Evolutionary conservation across 2,113 vertebrate species (phyloP), one percentile per base, ranked within the genome.

Genomic region (Nerophis ophidion): DNA sequence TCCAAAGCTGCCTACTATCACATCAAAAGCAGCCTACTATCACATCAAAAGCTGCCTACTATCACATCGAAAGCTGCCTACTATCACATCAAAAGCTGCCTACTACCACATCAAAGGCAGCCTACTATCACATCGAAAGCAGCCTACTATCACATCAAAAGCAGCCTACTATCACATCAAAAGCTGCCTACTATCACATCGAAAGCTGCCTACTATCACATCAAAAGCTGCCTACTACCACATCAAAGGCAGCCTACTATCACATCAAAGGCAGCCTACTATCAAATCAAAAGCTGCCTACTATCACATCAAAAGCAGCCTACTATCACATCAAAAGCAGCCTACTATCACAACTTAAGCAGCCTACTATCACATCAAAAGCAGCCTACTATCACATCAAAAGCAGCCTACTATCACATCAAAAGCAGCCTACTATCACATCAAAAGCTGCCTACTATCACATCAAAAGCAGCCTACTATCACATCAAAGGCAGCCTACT

Each of bases 361-460:
- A 8, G 51, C n/a, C n/a, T n/a, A n/a, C n/a, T n/a, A n/a, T n/a
- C n/a, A 55, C 52, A 55, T 38, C 52, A 55, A 40, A 55, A 8
- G 35, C 52, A 36, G 36, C 9, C 52, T 36, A 36, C n/a, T 33
- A 5, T 53, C 5, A n/a, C n/a, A n/a, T n/a, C n/a, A n/a, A n/a
- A n/a, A 53, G 51, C 51, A 8, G 51, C n/a, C n/a, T n/a, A n/a
- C n/a, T n/a, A n/a, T n/a, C n/a, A 55, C 52, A 55, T 38, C 52
- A 55, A 40, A 55, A 8, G 35, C 52, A 36, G 36, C 9, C 52
- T 36, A 36, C n/a, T 33, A 5, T 53, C 5, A n/a, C n/a, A n/a
- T n/a, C n/a, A n/a, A n/a, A n/a, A 53, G 51, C 51, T 5, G 51
- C n/a, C n/a, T n/a, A n/a, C n/a, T n/a, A n/a, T n/a, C n/a, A 55